Base-by-base conservation (phyloP, 1,140 invertebrate genomes). In the Sitodiplosis mosellana region DNA sequence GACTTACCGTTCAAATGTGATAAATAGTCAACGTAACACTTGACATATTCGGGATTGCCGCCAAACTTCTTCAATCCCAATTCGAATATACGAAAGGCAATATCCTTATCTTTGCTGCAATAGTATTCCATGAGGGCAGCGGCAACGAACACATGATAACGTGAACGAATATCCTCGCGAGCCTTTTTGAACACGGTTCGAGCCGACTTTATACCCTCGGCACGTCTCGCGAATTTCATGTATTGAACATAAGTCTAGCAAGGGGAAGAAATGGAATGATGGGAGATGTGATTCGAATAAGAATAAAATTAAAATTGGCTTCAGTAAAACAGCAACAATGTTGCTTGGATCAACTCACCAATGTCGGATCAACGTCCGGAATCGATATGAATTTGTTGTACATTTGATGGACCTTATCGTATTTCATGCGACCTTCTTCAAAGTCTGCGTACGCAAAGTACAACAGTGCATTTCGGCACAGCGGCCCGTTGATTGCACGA, bases 71-170 rank as follows among this genome's bases (percentile, higher is more conserved):
- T 99, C 14, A 99, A 68, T 1, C 94, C 96, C 18, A 99, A 70
- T 67, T 99, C 94, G 68, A 99, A 99, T 55, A 99, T 98, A 53
- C 92, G 79, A 60, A 97, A 93, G 1, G 95, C 94, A 47, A 99
- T 90, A 62, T 91, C 92, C 67, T 96, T 94, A 66, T 99, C 94
- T 73, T 99, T 99, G 46, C 87, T 96, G 62, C 93, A 98, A 60
- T 97, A 98, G 66, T 99, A 99, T 69, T 99, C 96, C 91, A 99
- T 98, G 0, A 97, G 69, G 1, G 94, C 92, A 14, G 94, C 93
- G 1, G 92, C 84, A 2, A 97, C 90, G 61, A 87, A 99, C 37
- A 98, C 84, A 61, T 99, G 92, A 66, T 90, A 89, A 33, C 77
- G 80, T 1, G 81, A 83, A 45, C 78, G 72, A 2, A 73, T 58